Evolutionary conservation across 2,113 vertebrate species (phyloP).

Genomic region (Hippocampus abdominalis): DNA sequence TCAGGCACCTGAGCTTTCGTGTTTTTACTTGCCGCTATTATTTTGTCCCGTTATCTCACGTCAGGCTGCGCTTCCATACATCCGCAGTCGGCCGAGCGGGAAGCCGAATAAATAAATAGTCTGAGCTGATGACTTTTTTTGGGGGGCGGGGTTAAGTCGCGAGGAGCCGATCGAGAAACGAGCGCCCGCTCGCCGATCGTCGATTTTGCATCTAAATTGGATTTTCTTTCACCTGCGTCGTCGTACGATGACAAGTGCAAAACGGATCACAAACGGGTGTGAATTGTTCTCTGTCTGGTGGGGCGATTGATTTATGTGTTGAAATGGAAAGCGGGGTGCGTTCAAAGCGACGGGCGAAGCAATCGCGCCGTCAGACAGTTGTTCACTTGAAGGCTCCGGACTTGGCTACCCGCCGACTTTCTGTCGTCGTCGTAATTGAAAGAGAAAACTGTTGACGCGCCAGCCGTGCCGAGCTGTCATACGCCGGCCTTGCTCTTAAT

Average conservation of each 20-base stretch:
- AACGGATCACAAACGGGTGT: background rate
- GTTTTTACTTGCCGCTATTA: background rate
- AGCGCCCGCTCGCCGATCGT: background rate
- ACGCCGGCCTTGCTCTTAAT: constrained; percentile 44
- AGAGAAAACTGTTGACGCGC: constrained; percentile 50
- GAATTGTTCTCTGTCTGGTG: background rate
- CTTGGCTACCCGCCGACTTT: constrained; percentile 35
- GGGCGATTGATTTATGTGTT: no score
- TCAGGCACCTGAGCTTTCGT: no score
- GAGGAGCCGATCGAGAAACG: background rate
- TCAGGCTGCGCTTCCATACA: background rate
- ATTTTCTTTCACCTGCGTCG: background rate
- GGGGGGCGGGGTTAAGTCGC: background rate
- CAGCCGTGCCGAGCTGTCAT: constrained; percentile 49
- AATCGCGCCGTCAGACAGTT: constrained; percentile 14
- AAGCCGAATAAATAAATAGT: background rate
- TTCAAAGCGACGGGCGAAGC: background rate
- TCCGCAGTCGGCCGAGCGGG: background rate
- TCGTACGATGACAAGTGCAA: background rate
- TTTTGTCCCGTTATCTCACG: background rate
- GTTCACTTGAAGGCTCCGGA: constrained; percentile 22
- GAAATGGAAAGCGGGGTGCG: no score
- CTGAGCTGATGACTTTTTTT: constrained; percentile 1
- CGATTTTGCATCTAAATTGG: constrained; percentile 9
- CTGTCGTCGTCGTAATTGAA: constrained; percentile 57